phyloP scores from a whole-genome alignment of 2,113 vertebrate genomes.

The Penelope pileata region DNA sequence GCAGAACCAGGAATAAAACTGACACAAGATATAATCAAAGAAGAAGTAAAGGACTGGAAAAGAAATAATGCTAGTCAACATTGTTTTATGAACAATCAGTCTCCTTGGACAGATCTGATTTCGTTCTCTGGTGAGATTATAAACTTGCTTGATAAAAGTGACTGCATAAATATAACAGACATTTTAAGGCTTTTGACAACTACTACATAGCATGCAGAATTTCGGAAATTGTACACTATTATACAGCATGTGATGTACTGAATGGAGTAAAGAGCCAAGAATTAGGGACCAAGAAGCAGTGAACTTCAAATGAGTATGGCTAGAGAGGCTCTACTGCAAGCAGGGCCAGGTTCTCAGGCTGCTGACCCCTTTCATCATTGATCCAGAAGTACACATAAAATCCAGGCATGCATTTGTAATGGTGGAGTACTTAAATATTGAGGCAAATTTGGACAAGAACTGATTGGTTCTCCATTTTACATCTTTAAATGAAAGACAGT shows the following conservation, averaged over 20 bases:
- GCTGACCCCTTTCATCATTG: not conserved
- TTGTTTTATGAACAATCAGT: conserved; percentile 33
- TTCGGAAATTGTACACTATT: not conserved
- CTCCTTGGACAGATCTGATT: conserved; percentile 48
- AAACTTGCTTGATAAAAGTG: conserved; percentile 50
- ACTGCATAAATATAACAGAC: conserved; percentile 4
- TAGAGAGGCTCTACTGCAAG: not conserved
- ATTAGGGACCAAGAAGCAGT: not conserved
- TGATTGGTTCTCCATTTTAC: not conserved
- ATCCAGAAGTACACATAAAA: not conserved
- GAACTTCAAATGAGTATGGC: not conserved
- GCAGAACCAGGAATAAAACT: conserved; percentile 47
- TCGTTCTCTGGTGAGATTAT: conserved; percentile 52
- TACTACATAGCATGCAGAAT: not conserved
- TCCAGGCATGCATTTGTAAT: not conserved
- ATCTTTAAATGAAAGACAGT: not conserved
- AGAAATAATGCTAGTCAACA: conserved; percentile 44
- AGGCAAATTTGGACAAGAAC: not conserved
- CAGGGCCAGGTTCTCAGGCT: not conserved
- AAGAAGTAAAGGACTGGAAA: conserved; percentile 48
- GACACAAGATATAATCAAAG: conserved; percentile 53
- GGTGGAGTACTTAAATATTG: not conserved
- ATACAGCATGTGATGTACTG: not conserved
- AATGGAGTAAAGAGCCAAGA: not conserved
- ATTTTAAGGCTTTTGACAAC: conserved; percentile 2